These are phyloP conservation scores for Calosoma granatense DNA, from an alignment of 1,140 invertebrate genomes.

Conservation along the genomic window DNA sequence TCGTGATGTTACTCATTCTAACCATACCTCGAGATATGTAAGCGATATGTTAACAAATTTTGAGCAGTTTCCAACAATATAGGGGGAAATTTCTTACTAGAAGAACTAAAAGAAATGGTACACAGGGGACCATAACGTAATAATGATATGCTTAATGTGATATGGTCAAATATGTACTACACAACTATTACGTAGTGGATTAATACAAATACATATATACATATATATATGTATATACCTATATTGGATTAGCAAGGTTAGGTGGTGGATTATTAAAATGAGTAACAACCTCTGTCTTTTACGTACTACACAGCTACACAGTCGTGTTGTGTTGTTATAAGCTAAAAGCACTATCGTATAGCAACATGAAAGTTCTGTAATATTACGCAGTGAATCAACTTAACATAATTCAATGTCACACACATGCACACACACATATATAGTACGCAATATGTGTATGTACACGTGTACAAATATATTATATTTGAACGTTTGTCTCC, in stretches of 20 bases:
- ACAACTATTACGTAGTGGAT: too few species aligned
- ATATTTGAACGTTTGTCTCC: too few species aligned
- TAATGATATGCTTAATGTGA: not conserved
- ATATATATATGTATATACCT: too few species aligned
- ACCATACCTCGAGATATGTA: not conserved
- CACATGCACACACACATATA: too few species aligned
- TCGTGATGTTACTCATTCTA: conserved; percentile 4
- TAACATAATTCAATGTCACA: not conserved
- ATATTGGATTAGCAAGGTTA: too few species aligned
- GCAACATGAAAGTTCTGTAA: not conserved
- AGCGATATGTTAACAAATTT: not conserved
- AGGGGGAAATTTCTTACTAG: not conserved
- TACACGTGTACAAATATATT: not conserved
- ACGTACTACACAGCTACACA: not conserved
- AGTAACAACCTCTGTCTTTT: not conserved
- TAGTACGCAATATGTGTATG: too few species aligned
- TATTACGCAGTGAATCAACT: not conserved
- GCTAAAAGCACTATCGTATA: conserved; percentile 7
- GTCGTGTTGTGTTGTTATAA: conserved; percentile 4
- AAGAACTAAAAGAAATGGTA: not conserved
- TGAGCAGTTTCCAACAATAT: not conserved
- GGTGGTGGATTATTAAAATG: conserved; percentile 6
- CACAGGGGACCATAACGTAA: too few species aligned
- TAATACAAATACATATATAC: too few species aligned
- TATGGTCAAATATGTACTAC: too few species aligned